These are phyloP conservation scores for Calameuta pallipes DNA, from an alignment of 2,888 invertebrate genomes.

Conservation along the genomic window DNA sequence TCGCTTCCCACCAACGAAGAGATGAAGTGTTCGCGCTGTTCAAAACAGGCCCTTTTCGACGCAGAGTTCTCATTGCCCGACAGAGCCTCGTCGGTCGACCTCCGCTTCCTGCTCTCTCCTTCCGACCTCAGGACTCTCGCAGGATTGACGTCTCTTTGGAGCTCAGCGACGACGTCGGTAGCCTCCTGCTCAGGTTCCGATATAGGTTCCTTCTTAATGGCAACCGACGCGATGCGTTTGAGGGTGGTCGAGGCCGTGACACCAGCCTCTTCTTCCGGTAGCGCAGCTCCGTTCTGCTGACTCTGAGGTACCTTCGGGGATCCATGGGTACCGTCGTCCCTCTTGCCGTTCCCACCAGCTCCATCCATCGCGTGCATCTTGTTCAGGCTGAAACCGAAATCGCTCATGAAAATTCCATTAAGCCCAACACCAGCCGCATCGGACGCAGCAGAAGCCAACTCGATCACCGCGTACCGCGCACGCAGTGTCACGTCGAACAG, in stretches of 20 bases:
- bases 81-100: conserved; percentile 42
- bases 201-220: conserved; percentile 35
- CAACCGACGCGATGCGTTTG: conserved; percentile 19
- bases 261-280: conserved; percentile 56
- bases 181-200: conserved; percentile 41
- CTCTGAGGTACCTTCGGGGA: conserved; percentile 59
- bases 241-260: conserved; percentile 32
- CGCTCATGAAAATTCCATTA: neutral
- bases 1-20: conserved; percentile 56
- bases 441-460: neutral
- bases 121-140: conserved; percentile 24
- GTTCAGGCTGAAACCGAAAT: conserved; percentile 67
- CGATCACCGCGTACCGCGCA: neutral
- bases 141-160: conserved; percentile 45
- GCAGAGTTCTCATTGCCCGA: conserved; percentile 43
- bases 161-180: conserved; percentile 43
- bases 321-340: conserved; percentile 48
- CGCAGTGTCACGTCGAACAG: neutral
- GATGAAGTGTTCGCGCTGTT: conserved; percentile 59
- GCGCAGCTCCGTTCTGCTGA: conserved; percentile 60
- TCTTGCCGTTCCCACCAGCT: conserved; percentile 63
- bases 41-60: conserved; percentile 36
- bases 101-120: conserved; percentile 38
- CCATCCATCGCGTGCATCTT: conserved; percentile 74
- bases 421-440: neutral